Evolutionary conservation across 2,888 invertebrate genomes (phyloP).

Genomic region (Blastobasis lacticolella): DNA sequence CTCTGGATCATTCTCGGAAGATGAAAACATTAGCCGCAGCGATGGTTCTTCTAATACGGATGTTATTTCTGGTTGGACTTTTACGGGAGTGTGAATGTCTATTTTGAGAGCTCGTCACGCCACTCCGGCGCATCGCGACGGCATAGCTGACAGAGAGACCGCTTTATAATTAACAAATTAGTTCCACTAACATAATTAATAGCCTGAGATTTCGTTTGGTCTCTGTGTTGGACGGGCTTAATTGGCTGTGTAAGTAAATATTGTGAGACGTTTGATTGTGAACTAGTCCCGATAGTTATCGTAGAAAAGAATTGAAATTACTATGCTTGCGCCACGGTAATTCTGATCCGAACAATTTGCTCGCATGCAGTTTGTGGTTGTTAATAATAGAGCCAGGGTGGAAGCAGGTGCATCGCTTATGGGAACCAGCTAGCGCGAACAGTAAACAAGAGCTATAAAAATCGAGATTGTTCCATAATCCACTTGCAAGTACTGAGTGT

Average conservation of each 20-base stretch:
- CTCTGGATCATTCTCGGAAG: constrained; percentile 6
- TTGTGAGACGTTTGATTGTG: no score
- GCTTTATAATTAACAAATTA: constrained; percentile 42
- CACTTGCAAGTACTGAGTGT: no score
- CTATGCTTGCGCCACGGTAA: constrained; percentile 16
- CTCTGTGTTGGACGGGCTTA: constrained; percentile 15
- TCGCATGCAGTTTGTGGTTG: constrained; percentile 21
- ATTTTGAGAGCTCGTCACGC: constrained; percentile 33
- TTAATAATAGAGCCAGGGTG: constrained; percentile 20
- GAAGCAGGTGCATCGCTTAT: constrained; percentile 21
- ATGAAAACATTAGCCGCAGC: constrained; percentile 6
- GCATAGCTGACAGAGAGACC: constrained; percentile 23
- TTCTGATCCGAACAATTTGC: constrained; percentile 19
- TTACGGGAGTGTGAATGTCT: constrained; percentile 33
- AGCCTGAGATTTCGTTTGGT: constrained; percentile 27
- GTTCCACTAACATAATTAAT: constrained; percentile 36
- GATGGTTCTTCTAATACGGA: constrained; percentile 6
- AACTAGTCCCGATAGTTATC: no score
- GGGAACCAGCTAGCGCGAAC: constrained; percentile 3
- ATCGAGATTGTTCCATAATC: no score
- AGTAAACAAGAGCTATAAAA: no score
- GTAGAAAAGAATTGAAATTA: no score
- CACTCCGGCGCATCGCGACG: constrained; percentile 10
- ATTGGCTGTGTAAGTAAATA: no score
- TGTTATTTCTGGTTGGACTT: constrained; percentile 35